A percentile compares a stretch with the other conserved stretches of the same genome.
phyloP scores from a whole-genome alignment of 2,888 invertebrate genomes.

The Thymelicus lineola region DNA sequence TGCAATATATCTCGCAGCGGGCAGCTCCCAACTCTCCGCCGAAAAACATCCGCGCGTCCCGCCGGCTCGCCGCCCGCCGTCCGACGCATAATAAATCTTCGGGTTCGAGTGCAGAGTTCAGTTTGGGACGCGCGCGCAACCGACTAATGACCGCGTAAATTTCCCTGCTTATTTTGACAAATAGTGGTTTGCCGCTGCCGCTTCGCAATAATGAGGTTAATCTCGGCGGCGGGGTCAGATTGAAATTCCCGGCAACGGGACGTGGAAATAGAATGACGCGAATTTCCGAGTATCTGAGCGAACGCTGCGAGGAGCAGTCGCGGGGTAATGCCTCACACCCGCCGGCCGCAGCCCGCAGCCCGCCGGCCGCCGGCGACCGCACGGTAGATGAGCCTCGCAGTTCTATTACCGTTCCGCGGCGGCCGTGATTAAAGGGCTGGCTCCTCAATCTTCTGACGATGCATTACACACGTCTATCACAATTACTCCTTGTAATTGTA shows the following conservation, averaged over 20 bases:
- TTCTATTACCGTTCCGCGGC: conserved; percentile 30
- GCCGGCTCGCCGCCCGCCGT: neutral
- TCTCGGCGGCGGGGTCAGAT: conserved; percentile 41
- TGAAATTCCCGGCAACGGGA: conserved; percentile 42
- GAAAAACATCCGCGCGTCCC: conserved; percentile 39
- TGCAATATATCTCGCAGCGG: conserved; percentile 52
- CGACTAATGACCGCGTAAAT: conserved; percentile 38
- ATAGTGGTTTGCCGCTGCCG: conserved; percentile 47
- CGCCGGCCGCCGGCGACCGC: conserved; percentile 14
- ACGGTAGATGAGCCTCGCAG: conserved; percentile 28
- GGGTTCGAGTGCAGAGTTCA: conserved; percentile 29
- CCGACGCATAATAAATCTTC: conserved; percentile 24
- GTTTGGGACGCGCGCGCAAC: conserved; percentile 14
- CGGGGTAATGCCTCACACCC: neutral
- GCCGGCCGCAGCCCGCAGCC: neutral
- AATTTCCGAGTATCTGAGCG: conserved; percentile 12
- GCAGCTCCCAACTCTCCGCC: conserved; percentile 45
- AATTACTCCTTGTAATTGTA: conserved; percentile 18
- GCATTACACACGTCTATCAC: conserved; percentile 17
- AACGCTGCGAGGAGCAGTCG: neutral
- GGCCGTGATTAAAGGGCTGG: conserved; percentile 26
- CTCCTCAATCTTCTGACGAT: conserved; percentile 27
- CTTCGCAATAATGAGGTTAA: conserved; percentile 47
- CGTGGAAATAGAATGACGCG: conserved; percentile 38
- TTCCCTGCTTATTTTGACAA: conserved; percentile 53